A percentile compares a stretch with the other conserved stretches of the same genome.
Conservation (phyloP, 2,113 vertebrate genomes). For the Picathartes gymnocephalus region DNA sequence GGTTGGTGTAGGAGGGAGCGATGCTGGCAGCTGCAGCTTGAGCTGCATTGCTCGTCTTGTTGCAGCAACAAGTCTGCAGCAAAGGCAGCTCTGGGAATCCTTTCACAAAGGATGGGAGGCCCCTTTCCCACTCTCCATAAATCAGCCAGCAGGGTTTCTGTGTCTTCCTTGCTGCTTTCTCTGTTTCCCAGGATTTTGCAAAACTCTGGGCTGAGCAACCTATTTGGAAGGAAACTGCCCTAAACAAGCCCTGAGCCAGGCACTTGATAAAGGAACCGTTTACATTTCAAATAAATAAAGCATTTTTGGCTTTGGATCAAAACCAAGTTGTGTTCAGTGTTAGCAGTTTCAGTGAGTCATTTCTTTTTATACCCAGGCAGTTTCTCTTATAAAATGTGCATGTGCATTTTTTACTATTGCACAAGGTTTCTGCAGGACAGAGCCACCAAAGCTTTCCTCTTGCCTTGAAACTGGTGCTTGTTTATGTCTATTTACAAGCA, state of each 20-base stretch:
- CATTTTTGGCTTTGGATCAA: background rate
- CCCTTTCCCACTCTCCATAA: background rate
- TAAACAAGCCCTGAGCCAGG: background rate
- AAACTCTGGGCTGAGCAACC: background rate
- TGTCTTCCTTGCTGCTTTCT: background rate
- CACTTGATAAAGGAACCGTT: background rate
- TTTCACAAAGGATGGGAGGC: background rate
- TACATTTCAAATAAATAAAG: background rate
- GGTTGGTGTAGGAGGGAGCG: fast-evolving
- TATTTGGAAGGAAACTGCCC: background rate
- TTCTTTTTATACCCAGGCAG: background rate
- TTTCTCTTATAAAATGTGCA: conserved; percentile 17
- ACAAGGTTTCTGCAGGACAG: background rate
- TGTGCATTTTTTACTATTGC: background rate
- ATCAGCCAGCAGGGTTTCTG: background rate
- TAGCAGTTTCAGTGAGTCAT: background rate
- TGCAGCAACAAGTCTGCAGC: background rate
- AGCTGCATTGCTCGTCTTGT: background rate
- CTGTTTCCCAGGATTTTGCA: background rate
- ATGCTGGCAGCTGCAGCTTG: background rate
- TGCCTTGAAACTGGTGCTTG: background rate
- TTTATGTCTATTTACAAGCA: background rate
- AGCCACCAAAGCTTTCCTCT: background rate
- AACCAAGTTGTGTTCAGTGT: background rate
- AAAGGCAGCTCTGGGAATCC: background rate